phyloP scores from a whole-genome alignment of 2,113 vertebrate species.

The Calypte anna region DNA sequence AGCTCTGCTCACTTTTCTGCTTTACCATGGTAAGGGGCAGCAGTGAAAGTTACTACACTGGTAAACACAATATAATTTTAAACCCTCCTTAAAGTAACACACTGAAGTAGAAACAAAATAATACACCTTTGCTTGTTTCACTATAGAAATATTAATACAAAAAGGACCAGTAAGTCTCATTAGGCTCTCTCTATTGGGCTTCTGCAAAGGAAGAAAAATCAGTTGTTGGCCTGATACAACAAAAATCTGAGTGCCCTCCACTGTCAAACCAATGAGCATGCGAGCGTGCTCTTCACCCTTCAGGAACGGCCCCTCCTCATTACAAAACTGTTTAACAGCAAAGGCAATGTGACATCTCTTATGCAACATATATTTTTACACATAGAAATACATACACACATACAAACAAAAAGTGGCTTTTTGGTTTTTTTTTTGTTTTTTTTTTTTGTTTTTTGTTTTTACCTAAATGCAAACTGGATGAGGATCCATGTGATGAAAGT shows the following conservation, averaged over 20 bases:
- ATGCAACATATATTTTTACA: slow-evolving; percentile 83
- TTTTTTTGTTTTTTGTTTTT: slow-evolving; percentile 63
- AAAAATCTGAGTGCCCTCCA: slow-evolving; percentile 33
- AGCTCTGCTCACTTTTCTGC: neutral
- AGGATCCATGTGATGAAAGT: slow-evolving; percentile 96
- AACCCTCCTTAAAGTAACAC: neutral
- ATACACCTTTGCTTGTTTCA: slow-evolving; percentile 20
- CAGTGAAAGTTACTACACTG: neutral
- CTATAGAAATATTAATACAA: neutral
- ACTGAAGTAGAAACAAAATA: slow-evolving; percentile 6
- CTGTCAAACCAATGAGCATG: slow-evolving; percentile 9
- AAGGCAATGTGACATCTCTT: slow-evolving; percentile 80
- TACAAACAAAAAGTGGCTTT: slow-evolving; percentile 80
- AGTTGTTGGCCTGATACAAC: neutral
- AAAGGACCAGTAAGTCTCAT: slow-evolving; percentile 27
- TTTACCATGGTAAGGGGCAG: neutral
- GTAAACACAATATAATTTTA: neutral
- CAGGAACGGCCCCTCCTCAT: slow-evolving; percentile 39
- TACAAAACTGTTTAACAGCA: slow-evolving; percentile 64
- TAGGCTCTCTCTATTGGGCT: neutral
- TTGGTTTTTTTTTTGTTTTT: slow-evolving; percentile 52
- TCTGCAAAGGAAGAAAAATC: slow-evolving; percentile 33
- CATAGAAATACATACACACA: slow-evolving; percentile 82
- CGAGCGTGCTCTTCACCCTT: neutral
- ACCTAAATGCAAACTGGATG: slow-evolving; percentile 98